phyloP scores from a whole-genome alignment of 2,888 invertebrate species.

The Amphimallon solstitiale region DNA sequence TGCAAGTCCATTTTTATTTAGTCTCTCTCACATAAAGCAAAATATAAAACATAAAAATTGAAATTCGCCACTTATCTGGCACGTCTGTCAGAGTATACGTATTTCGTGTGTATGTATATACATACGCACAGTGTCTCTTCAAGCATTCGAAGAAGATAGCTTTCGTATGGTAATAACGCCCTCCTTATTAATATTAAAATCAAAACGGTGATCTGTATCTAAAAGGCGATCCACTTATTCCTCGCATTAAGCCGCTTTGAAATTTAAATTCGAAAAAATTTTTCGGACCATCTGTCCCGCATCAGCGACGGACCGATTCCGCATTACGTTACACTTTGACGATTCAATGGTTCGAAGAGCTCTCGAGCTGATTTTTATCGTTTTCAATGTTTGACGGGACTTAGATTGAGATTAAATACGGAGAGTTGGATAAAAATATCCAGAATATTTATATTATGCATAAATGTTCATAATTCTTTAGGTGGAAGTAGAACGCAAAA shows the following conservation, averaged over 20 bases:
- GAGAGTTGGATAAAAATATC: neutral
- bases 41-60: too few species aligned
- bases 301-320: neutral
- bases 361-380: constrained; percentile 15
- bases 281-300: constrained; percentile 19
- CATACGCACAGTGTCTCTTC: neutral
- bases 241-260: constrained; percentile 21
- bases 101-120: neutral
- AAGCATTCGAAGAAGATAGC: neutral
- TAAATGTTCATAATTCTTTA: neutral
- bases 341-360: neutral
- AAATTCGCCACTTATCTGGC: neutral
- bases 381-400: constrained; percentile 1
- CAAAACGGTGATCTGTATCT: constrained; percentile 21
- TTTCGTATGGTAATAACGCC: constrained; percentile 12
- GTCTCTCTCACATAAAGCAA: too few species aligned
- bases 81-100: neutral
- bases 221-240: constrained; percentile 22
- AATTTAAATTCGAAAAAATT: constrained; percentile 14
- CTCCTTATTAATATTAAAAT: constrained; percentile 25
- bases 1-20: too few species aligned
- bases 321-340: neutral
- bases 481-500: too few species aligned
- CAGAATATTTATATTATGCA: neutral
- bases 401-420: neutral